Evolutionary conservation across 2,888 invertebrate genomes (phyloP).

Genomic region (Liodrosophila aerea): DNA sequence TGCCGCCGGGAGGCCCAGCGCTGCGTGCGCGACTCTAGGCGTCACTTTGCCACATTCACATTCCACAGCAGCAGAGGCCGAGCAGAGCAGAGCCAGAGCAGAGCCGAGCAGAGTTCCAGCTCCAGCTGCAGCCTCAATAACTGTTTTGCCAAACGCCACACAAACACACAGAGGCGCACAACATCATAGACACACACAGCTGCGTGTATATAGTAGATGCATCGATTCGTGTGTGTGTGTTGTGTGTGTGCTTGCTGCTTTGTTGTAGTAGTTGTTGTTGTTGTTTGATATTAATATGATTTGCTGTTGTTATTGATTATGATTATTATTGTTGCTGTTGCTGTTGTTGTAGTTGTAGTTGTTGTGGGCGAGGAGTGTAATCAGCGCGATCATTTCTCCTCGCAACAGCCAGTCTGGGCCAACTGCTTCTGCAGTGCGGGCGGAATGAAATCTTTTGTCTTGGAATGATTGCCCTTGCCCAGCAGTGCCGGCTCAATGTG

Average conservation of each 20-base stretch:
- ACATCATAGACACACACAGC: too few species aligned
- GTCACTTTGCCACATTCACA: too few species aligned
- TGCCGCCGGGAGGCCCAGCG: too few species aligned
- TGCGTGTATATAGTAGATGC: too few species aligned
- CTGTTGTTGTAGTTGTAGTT: conserved; percentile 1
- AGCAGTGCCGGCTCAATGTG: conserved; percentile 89
- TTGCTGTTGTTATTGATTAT: conserved; percentile 12
- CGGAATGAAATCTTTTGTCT: conserved; percentile 93
- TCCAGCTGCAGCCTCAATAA: too few species aligned
- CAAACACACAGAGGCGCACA: too few species aligned
- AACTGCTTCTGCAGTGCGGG: conserved; percentile 87
- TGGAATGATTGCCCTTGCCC: conserved; percentile 88
- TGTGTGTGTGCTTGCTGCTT: conserved; percentile 12
- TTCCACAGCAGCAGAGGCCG: too few species aligned
- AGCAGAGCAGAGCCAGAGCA: too few species aligned
- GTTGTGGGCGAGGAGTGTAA: too few species aligned
- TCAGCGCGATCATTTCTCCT: conserved; percentile 75
- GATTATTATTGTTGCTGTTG: conserved; percentile 2
- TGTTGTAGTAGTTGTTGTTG: conserved; percentile 1
- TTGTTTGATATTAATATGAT: conserved; percentile 8
- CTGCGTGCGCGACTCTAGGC: too few species aligned
- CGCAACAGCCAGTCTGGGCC: conserved; percentile 78
- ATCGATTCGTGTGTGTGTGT: not conserved
- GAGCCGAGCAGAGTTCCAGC: too few species aligned
- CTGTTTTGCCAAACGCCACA: too few species aligned